Base-by-base conservation (phyloP, 2,888 invertebrate genomes). In the Hirtodrosophila duncani region DNA sequence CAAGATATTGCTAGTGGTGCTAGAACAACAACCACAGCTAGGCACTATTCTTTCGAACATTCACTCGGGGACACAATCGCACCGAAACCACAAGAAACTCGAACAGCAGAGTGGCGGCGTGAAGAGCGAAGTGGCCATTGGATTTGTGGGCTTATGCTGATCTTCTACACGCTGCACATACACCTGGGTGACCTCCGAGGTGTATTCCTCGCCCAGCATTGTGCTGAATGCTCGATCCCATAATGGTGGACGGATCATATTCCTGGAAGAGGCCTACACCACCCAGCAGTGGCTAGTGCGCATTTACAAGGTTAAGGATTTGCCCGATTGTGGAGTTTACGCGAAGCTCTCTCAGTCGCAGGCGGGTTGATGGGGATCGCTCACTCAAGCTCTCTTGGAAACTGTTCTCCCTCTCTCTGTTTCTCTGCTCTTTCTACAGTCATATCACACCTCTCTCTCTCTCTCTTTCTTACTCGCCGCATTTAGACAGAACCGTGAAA, bases 201-300 rank as follows among this genome's bases (percentile, higher is more conserved):
- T 99, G 1, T 99, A 99, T 90, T 97, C 97, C 77, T 97, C 97
- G 24, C 99, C 99, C 1, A 97, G 97, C 83, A 99, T 99, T 89
- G 96, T 88, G 89, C 92, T 88, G 90, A 97, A 90, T 89, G 98
- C 87, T 87, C 89, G 91, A 26, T 90, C 91, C 11, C 94, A 95
- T 81, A 95, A 97, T 86, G 98, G 98, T 13, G 93, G 93, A 1
- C 88, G 97, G 45, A 97, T 99, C 84, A 99, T 99, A 80, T 99
- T 99, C n/a, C 88, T 99, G n/a, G 99, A 99, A 87, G 99, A 99
- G 88, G 99, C 99, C 0, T 99, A 98, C 88, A 99, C 99, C 10
- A 97, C 98, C 0, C 99, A 99, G 86, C 98, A 99, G 88, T 99
- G 99, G 99, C 91, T 99, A 34, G 99, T 99, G 46, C 91, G 99